Evolutionary conservation across 2,113 vertebrate species (phyloP), one percentile per base, ranked within the genome.

Genomic region (Caretta caretta): DNA sequence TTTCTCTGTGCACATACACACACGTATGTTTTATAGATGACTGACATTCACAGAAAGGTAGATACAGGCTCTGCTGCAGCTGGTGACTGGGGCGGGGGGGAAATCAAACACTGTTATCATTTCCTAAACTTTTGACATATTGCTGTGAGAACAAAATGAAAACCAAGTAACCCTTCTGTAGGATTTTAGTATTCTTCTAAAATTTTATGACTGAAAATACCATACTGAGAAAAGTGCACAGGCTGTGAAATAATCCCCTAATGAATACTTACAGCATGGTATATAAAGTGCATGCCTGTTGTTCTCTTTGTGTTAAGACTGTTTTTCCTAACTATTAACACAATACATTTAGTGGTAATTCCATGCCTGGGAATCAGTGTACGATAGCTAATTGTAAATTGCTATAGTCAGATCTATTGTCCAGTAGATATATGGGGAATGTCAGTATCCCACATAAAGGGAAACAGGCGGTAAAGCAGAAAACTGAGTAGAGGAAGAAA

Each of bases 141-240:
- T 46, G 48, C 31, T 24, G 3, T 56, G 91, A 42, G 62, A 69
- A 42, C 24, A 8, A 80, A 54, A 27, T 17, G 29, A 42, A 62
- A 96, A 35, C 25, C 50, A 46, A 38, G 57, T 81, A 75, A 83
- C 4, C 72, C 87, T 84, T 88, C 50, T 82, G 38, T 75, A 59
- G 54, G 72, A 94, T 48, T 57, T 88, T 92, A 85, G 86, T 62
- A 12, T 49, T 69, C 76, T 80, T 93, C 92, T 69, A 80, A 80
- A 87, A 84, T 82, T 90, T 92, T 94, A 83, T 88, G 79, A 29
- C 31, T 88, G 91, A 93, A 95, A 80, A 49, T 89, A 59, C 91
- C 76, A 29, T 81, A 50, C 49, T 81, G 59, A 78, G 78, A 92
- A 93, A 89, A 72, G 89, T 53, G 83, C 83, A 76, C 51, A 46